phyloP scores from a whole-genome alignment of 2,888 invertebrate species.

The Tetheella fluctuosa region DNA sequence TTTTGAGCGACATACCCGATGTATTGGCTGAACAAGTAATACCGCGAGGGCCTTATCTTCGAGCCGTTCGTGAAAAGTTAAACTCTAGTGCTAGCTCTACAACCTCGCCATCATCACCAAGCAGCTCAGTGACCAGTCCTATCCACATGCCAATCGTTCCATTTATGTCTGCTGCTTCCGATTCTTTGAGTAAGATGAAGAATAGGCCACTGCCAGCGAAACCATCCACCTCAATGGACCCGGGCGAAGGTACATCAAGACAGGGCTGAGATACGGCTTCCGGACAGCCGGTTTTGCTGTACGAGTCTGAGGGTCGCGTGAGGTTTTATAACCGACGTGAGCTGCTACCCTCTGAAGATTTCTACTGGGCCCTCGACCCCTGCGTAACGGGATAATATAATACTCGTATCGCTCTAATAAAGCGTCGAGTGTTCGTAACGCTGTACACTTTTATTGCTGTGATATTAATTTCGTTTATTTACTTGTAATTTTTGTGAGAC shows the following conservation, averaged over 20 bases:
- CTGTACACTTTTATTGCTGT: constrained; percentile 73
- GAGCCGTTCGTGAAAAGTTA: constrained; percentile 84
- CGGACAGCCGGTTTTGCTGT: constrained; percentile 13
- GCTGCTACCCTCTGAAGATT: constrained; percentile 25
- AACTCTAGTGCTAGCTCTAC: constrained; percentile 46
- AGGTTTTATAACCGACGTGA: constrained; percentile 20
- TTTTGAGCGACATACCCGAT: constrained; percentile 72
- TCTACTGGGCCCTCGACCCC: constrained; percentile 44
- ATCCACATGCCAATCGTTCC: constrained; percentile 56
- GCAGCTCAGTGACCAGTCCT: constrained; percentile 44
- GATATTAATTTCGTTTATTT: constrained; percentile 75
- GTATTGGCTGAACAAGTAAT: constrained; percentile 67
- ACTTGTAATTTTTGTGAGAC: constrained; percentile 53
- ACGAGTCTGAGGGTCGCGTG: constrained; percentile 18
- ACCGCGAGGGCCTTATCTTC: constrained; percentile 85
- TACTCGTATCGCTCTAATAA: constrained; percentile 14
- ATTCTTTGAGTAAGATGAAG: constrained; percentile 84
- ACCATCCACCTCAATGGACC: constrained; percentile 66
- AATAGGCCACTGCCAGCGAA: constrained; percentile 88
- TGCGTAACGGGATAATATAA: constrained; percentile 38
- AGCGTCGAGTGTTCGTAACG: constrained; percentile 29
- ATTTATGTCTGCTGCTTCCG: constrained; percentile 60
- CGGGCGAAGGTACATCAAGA: constrained; percentile 69
- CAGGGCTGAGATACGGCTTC: constrained; percentile 49
- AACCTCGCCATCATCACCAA: constrained; percentile 44